phyloP scores from a whole-genome alignment of 1,140 invertebrate genomes.

The Mycetomoellerius zeteki region DNA sequence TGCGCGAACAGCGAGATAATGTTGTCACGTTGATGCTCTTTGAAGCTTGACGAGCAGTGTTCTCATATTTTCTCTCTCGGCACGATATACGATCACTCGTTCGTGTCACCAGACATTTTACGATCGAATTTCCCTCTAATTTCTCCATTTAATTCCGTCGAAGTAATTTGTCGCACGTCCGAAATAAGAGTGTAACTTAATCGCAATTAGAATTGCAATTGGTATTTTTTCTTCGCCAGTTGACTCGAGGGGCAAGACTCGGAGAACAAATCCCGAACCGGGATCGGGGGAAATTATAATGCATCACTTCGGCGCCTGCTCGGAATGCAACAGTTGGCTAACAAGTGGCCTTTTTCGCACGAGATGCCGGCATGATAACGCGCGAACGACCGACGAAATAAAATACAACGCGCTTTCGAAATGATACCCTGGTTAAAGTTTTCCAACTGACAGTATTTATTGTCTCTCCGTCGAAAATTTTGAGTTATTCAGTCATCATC shows the following conservation, averaged over 20 bases:
- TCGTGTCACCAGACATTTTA: neutral
- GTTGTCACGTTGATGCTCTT: constrained; percentile 11
- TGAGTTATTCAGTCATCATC: neutral
- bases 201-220: neutral
- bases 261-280: constrained; percentile 21
- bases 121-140: neutral
- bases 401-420: constrained; percentile 21
- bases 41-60: neutral
- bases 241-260: neutral
- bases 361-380: constrained; percentile 68
- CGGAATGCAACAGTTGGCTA: constrained; percentile 83
- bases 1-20: constrained; percentile 30
- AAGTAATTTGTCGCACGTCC: neutral
- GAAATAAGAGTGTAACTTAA: neutral
- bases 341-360: constrained; percentile 82
- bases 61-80: constrained; percentile 26
- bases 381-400: constrained; percentile 68
- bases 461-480: neutral
- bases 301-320: constrained; percentile 71
- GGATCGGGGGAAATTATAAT: constrained; percentile 71
- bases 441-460: neutral
- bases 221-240: neutral
- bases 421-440: constrained; percentile 16
- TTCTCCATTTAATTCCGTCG: constrained; percentile 15
- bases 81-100: neutral